Evolutionary conservation across 2,888 invertebrate genomes (phyloP), one percentile per base, ranked within the genome.

Genomic region (Yponomeuta plumbellus): DNA sequence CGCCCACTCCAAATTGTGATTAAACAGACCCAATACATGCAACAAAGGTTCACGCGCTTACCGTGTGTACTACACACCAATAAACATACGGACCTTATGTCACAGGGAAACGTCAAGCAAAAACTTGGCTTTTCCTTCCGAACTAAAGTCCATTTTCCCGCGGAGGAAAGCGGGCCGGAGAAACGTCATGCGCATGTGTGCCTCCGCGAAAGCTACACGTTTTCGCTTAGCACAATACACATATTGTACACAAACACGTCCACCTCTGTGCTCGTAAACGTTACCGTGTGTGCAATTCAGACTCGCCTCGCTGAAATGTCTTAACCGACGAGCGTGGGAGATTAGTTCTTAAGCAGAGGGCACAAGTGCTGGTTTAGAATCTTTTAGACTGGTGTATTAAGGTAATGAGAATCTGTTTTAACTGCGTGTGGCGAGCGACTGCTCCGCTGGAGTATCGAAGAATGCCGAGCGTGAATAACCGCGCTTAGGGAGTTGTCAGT

Each of bases 1-100:
- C 80, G 80, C 86, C 84, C 87, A 88, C 88, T 89, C 89, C 84
- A 86, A 90, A 89, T 89, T 88, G 89, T 91, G 90, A 91, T 90
- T 90, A 90, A 90, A 86, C 83, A 86, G 88, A 85, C 88, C 88
- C 86, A 89, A 90, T 89, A 88, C 88, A 90, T 88, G 90, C 89
- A 90, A 88, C 88, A 89, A 90, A 90, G 88, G 88, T 88, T 88
- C 90, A 88, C 84, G 85, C 88, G 83, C 44, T 82, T 87, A 84
- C 88, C 83, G 72, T 74, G 76, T 23, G 17, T 56, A 13, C 57
- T 17, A 64, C 8, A 64, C 57, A n/a, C 3, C 57, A 13, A 56
- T 8, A 56, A 56, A 8, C 52, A 20, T 5, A 44, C 4, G 11
- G 11, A 44, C 44, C 63, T 11, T 44, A 63, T 10, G 44, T 20